These are phyloP conservation scores for Tenebrio molitor DNA, from an alignment of 1,140 invertebrate genomes.

Conservation along the genomic window DNA sequence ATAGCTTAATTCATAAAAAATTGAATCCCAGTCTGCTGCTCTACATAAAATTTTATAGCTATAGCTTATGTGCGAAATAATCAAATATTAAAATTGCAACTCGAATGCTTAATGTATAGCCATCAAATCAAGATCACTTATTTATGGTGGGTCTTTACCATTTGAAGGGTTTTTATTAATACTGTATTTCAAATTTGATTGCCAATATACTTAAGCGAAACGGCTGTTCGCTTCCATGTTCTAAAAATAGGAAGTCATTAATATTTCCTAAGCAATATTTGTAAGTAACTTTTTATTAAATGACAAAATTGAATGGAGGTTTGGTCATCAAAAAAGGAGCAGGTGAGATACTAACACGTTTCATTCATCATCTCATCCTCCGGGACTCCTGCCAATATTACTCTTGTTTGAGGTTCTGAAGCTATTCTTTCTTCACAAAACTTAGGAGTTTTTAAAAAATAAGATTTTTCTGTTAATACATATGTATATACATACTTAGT, in stretches of 20 bases:
- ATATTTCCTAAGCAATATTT: slow-evolving; percentile 38
- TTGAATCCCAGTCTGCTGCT: no score
- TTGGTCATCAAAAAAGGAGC: not conserved
- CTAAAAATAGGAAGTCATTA: slow-evolving; percentile 7
- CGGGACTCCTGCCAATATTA: slow-evolving; percentile 23
- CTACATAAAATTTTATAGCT: no score
- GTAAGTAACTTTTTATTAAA: slow-evolving; percentile 32
- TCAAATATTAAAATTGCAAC: not conserved
- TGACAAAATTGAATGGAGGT: slow-evolving; percentile 16
- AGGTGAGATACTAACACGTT: slow-evolving; percentile 24
- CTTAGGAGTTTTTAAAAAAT: no score
- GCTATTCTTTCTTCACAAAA: no score
- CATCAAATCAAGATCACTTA: not conserved
- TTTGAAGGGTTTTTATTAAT: slow-evolving; percentile 7
- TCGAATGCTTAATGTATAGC: not conserved
- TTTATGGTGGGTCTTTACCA: not conserved
- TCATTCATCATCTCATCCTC: slow-evolving; percentile 31
- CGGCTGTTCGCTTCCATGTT: not conserved
- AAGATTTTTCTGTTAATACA: no score
- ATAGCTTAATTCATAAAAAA: no score
- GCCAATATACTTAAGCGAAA: slow-evolving; percentile 10
- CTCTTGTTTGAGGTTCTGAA: no score
- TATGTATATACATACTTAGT: no score
- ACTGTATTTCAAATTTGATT: not conserved
- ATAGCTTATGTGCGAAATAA: no score